Evolutionary conservation across 2,113 vertebrate species (phyloP), one percentile per base, ranked within the genome.

Genomic region (Bathybates hornii): DNA sequence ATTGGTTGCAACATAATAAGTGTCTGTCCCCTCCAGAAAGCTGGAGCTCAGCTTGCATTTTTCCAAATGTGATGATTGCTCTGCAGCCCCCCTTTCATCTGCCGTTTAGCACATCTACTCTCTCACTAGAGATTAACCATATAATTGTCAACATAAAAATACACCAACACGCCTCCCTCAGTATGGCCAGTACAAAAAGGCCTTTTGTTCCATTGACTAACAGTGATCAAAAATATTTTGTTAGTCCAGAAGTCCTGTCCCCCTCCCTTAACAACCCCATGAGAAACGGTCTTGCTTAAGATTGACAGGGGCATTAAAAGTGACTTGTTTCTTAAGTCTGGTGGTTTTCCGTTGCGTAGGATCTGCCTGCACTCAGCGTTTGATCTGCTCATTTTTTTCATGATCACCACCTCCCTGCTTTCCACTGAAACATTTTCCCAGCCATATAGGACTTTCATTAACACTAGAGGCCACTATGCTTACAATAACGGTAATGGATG

Each of bases 141-240:
- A 87, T 78, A 89, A 89, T 43, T 89, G 53, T 85, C 53, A 59
- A n/a, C 50, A 73, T 78, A 48, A 41, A n/a, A 83, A 63, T 12
- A 66, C 9, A 8, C 17, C 27, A 38, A 34, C 16, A 56, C 12
- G 5, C 57, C 48, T 89, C 80, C 27, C 36, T 14, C 45, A 61
- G 63, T 32, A 38, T 61, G 50, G 66, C 43, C 48, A 24, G 32
- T 43, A 96, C 89, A 96, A 92, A 93, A 89, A 81, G 17, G 19
- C 86, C 84, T 90, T 90, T 94, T 94, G 93, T 96, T 93, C 71
- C 81, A 78, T 27, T 4, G 61, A 48, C 86, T 90, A 54, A 90
- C 76, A 82, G 81, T 85, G 52, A 90, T 93, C 78, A 73, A 59
- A 83, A 89, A 80, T 73, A 84, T 90, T 86, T 87, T 68, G 24